A percentile compares a stretch with the other conserved stretches of the same genome.
Conservation (phyloP, 2,113 vertebrate genomes). For the Caracal caracal region DNA sequence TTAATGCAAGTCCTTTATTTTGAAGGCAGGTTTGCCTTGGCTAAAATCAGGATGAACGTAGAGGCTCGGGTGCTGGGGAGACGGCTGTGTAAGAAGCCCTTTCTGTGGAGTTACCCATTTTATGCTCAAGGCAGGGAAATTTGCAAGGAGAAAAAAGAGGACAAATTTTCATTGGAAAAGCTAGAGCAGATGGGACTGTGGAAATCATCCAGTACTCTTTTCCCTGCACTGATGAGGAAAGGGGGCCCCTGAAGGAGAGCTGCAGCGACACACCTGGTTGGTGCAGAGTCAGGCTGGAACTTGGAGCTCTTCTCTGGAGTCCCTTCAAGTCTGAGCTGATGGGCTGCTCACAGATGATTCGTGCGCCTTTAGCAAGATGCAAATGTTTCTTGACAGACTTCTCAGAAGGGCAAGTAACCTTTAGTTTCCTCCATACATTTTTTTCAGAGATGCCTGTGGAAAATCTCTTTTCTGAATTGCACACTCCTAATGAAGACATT, state of each 20-base stretch:
- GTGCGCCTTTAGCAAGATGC: neutral
- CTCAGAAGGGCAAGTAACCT: neutral
- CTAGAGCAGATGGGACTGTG: neutral
- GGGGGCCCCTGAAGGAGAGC: neutral
- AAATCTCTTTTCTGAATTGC: neutral
- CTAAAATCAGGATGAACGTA: neutral
- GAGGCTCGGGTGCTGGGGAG: neutral
- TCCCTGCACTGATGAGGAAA: neutral
- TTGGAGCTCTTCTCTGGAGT: neutral
- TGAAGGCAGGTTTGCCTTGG: neutral
- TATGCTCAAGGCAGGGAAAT: neutral
- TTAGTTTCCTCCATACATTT: neutral
- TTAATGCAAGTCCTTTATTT: neutral
- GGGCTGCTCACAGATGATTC: neutral
- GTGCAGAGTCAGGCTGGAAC: neutral
- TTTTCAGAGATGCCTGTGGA: neutral
- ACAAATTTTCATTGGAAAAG: neutral
- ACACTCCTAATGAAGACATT: neutral
- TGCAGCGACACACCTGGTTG: too few species aligned
- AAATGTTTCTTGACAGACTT: neutral
- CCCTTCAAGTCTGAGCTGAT: neutral
- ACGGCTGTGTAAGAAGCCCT: neutral
- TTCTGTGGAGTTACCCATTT: neutral
- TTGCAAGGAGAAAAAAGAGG: neutral
- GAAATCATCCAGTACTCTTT: neutral